A percentile compares a stretch with the other conserved stretches of the same genome.
Conservation (phyloP, 2,113 vertebrate genomes). For the Phoenicopterus ruber region DNA sequence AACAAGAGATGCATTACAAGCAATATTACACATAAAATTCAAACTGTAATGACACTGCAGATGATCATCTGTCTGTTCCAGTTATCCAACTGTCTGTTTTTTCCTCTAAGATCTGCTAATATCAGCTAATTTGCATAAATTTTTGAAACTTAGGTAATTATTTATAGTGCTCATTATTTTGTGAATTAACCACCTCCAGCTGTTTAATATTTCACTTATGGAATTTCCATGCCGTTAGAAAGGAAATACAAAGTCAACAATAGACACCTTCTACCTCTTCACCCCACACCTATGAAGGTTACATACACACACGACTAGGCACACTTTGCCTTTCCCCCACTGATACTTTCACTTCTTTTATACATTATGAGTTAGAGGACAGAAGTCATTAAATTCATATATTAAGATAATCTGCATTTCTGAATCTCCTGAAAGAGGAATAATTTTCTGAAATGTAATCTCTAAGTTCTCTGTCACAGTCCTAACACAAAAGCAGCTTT, state of each 20-base stretch:
- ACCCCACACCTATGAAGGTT: background rate
- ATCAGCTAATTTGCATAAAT: background rate
- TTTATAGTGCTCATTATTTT: background rate
- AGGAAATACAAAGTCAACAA: background rate
- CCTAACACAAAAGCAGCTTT: background rate
- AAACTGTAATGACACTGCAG: background rate
- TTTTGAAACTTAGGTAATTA: background rate
- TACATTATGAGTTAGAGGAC: background rate
- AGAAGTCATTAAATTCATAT: background rate
- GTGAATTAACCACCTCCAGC: background rate
- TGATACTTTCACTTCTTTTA: background rate
- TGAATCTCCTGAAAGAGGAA: background rate
- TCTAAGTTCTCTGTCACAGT: background rate
- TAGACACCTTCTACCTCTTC: background rate
- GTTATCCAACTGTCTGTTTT: background rate
- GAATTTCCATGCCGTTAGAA: background rate
- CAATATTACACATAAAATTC: background rate
- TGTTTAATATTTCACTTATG: background rate
- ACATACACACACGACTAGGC: background rate
- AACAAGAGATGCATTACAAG: constrained; percentile 14
- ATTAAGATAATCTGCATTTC: background rate
- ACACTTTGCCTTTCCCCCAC: background rate
- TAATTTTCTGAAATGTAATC: background rate
- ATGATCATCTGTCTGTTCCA: background rate
- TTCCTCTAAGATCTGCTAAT: background rate